Evolutionary conservation across 2,797 vertebrate genomes (phyloP).

Genomic region (Harpagifer antarcticus): DNA sequence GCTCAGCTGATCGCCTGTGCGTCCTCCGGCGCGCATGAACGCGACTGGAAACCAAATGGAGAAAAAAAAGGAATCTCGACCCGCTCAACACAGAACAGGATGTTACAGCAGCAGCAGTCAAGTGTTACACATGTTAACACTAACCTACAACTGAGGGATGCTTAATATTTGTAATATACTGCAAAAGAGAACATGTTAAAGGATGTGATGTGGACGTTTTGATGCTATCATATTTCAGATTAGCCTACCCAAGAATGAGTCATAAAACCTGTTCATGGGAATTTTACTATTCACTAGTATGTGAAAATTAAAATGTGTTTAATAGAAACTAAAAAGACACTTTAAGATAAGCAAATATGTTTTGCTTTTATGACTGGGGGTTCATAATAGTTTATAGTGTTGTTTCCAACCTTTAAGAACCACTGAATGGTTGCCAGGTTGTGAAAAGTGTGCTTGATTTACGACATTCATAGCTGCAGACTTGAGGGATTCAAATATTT

Average conservation of each 20-base stretch:
- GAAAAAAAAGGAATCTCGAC: slow-evolving; percentile 8
- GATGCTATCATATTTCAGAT: not conserved
- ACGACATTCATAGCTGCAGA: not conserved
- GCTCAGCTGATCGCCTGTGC: slow-evolving; percentile 64
- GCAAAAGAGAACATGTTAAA: not conserved
- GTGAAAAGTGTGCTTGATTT: not conserved
- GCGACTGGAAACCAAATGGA: slow-evolving; percentile 71
- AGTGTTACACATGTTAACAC: slow-evolving; percentile 12
- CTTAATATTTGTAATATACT: not conserved
- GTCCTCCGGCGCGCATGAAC: slow-evolving; percentile 60
- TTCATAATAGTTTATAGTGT: not conserved
- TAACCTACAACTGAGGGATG: not conserved
- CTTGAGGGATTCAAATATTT: not conserved
- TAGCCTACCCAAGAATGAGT: not conserved
- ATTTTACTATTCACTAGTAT: not conserved
- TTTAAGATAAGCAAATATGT: not conserved
- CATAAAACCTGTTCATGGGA: not conserved
- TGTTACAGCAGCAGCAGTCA: slow-evolving; percentile 9
- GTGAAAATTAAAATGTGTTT: not conserved
- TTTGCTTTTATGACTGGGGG: not conserved
- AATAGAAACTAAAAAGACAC: not conserved
- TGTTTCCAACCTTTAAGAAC: not conserved
- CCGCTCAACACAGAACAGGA: slow-evolving; percentile 8
- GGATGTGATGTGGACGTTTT: not conserved
- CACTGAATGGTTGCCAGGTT: not conserved